A percentile compares a stretch with the other conserved stretches of the same genome.
These are phyloP conservation scores for Steinernema carpocapsae DNA, from an alignment of 2,888 invertebrate genomes.

Conservation along the genomic window DNA sequence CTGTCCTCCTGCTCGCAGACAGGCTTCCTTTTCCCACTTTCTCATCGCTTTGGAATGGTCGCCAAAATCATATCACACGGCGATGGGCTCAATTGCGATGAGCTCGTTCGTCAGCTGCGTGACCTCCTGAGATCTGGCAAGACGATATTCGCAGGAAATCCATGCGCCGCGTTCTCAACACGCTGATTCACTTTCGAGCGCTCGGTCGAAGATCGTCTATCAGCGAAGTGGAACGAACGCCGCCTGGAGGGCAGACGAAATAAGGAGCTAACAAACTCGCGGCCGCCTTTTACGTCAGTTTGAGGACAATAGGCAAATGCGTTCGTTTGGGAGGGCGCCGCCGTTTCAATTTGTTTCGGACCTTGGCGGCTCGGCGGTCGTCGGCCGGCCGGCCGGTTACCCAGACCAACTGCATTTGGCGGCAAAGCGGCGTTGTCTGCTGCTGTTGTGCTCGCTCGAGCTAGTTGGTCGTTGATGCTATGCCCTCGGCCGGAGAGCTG, in stretches of 20 bases:
- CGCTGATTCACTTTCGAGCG: not conserved
- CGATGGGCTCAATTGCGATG: not conserved
- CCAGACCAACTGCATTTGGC: slow-evolving; percentile 21
- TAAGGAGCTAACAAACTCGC: no score
- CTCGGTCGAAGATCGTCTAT: not conserved
- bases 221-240: not conserved
- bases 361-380: not conserved
- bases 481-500: not conserved
- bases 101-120: not conserved
- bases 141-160: not conserved
- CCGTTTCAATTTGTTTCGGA: not conserved
- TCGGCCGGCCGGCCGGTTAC: slow-evolving; percentile 1
- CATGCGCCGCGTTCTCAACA: not conserved
- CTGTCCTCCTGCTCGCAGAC: not conserved
- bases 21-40: not conserved
- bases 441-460: not conserved
- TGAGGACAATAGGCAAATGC: slow-evolving; percentile 13
- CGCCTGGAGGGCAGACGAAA: not conserved
- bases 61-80: not conserved
- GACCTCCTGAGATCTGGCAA: slow-evolving; percentile 8
- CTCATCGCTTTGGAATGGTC: not conserved
- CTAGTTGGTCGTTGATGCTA: slow-evolving; percentile 30
- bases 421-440: not conserved
- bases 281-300: not conserved
- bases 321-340: not conserved